Base-by-base conservation (phyloP, 2,888 invertebrate species). In the Oscheius sp. region DNA sequence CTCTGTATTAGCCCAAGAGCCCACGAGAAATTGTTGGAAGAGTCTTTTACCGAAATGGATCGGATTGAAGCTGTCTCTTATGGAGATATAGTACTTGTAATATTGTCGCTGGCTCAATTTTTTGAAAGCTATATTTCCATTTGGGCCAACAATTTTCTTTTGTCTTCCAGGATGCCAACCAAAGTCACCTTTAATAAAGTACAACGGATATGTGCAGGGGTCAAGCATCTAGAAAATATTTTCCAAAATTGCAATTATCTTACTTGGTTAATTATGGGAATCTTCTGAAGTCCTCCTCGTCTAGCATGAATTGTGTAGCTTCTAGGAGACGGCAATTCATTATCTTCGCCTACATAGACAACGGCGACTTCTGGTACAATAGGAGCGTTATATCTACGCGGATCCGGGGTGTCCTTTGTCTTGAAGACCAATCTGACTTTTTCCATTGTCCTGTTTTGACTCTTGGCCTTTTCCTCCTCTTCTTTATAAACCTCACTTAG, bases 191-290 rank as follows among this genome's bases (percentile, higher is more conserved):
- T 29, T 8, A 27, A 83, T 76, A 70, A 87, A 88, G 29, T 87
- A 83, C 0, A 88, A 0, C 0, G 87, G 87, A 75, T 89, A 88
- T 74, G 87, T 79, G 25, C 88, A 78, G 2, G 88, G 84, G 76
- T 88, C 87, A 73, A 86, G 85, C 39, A 76, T 45, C 50, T 50
- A 25, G 23, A 50, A 25, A 50, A 17, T n/a, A n/a, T n/a, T n/a
- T n/a, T n/a, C n/a, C n/a, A n/a, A n/a, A n/a, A n/a, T n/a, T n/a
- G n/a, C n/a, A n/a, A n/a, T n/a, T n/a, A n/a, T n/a, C n/a, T n/a
- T n/a, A n/a, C n/a, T n/a, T n/a, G n/a, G n/a, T n/a, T n/a, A n/a
- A n/a, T n/a, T n/a, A n/a, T n/a, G n/a, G 87, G 52, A 3, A 87
- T 82, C 4, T 81, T 65, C n/a, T 72, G 52, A 15, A 87, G 53